phyloP scores from a whole-genome alignment of 2,113 vertebrate species.

The Salvelinus alpinus region DNA sequence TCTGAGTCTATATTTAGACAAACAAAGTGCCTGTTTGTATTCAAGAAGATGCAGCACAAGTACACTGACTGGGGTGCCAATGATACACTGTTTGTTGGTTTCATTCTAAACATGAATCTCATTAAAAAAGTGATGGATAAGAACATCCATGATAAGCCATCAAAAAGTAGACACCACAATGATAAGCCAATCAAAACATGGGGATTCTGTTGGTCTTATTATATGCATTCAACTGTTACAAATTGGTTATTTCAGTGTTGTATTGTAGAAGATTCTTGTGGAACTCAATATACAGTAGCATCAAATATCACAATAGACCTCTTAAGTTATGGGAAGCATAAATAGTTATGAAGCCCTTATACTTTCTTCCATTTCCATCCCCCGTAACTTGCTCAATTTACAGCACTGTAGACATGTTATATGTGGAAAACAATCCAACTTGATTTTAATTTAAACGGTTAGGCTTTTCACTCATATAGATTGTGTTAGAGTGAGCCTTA shows the following conservation, averaged over 20 bases:
- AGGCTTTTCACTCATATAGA: background rate
- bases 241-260: conserved; percentile 40
- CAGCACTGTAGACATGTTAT: too few species aligned
- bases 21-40: conserved; percentile 3
- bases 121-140: conserved; percentile 16
- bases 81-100: background rate
- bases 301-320: conserved; percentile 12
- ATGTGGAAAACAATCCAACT: too few species aligned
- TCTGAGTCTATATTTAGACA: conserved; percentile 25
- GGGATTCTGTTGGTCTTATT: conserved; percentile 20
- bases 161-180: conserved; percentile 16
- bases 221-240: conserved; percentile 21
- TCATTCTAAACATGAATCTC: conserved; percentile 6
- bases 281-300: conserved; percentile 1
- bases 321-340: background rate
- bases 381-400: too few species aligned
- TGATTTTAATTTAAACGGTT: background rate
- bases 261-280: conserved; percentile 13
- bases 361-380: too few species aligned
- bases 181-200: conserved; percentile 45
- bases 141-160: background rate
- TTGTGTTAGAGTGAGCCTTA: background rate
- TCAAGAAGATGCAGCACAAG: too few species aligned
- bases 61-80: too few species aligned
- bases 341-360: background rate